These are phyloP conservation scores for Pseudopleuronectes americanus DNA, from an alignment of 2,797 vertebrate genomes.

Conservation along the genomic window DNA sequence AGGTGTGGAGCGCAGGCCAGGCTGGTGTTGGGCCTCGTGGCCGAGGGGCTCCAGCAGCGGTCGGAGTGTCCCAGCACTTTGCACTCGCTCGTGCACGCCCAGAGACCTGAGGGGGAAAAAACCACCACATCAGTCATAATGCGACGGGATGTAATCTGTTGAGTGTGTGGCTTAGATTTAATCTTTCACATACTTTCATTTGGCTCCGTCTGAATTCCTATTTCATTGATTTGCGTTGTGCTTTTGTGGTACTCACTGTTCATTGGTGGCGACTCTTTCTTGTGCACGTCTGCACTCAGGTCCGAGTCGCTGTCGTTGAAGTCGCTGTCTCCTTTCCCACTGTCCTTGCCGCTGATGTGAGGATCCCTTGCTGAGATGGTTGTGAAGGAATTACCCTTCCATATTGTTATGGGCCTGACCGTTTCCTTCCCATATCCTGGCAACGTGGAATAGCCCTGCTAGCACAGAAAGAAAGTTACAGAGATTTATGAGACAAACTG, in stretches of 20 bases:
- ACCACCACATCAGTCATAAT: constrained; percentile 3
- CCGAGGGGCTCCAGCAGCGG: constrained; percentile 97
- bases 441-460: constrained; percentile 89
- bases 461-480: constrained; percentile 13
- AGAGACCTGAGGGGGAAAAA: constrained; percentile 87
- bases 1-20: constrained; percentile 85
- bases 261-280: constrained; percentile 88
- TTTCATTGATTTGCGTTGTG: not conserved
- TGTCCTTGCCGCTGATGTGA: constrained; percentile 98
- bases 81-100: constrained; percentile 97
- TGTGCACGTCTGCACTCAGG: constrained; percentile 93
- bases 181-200: not conserved
- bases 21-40: constrained; percentile 85
- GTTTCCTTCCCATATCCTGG: constrained; percentile 90
- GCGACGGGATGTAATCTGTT: not conserved
- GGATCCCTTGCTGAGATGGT: constrained; percentile 92
- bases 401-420: constrained; percentile 89
- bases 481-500: constrained; percentile 19
- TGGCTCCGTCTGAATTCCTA: not conserved
- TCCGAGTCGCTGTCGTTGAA: constrained; percentile 98
- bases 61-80: constrained; percentile 97
- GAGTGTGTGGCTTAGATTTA: not conserved
- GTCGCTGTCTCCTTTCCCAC: constrained; percentile 98
- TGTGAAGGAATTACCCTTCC: constrained; percentile 96
- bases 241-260: constrained; percentile 78